These are phyloP conservation scores for Spodoptera frugiperda DNA, from an alignment of 1,140 invertebrate species.

Conservation along the genomic window DNA sequence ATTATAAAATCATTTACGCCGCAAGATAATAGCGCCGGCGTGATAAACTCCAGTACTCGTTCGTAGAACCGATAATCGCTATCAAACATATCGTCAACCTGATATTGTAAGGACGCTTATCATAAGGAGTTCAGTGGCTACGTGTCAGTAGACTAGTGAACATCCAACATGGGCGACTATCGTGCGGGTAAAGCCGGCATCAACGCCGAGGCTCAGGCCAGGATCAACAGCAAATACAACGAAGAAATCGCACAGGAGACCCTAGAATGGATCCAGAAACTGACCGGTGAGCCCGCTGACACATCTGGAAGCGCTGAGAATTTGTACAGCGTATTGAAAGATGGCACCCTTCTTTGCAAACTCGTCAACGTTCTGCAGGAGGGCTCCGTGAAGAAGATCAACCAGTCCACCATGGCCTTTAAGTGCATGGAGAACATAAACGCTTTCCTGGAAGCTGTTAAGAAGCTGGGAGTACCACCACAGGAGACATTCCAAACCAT, in stretches of 20 bases:
- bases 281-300: conserved; percentile 93
- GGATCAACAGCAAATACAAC: conserved; percentile 97
- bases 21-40: conserved; percentile 60
- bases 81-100: conserved; percentile 69
- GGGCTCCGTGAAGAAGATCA: conserved; percentile 95
- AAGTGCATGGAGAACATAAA: conserved; percentile 99
- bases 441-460: conserved; percentile 95
- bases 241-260: conserved; percentile 95
- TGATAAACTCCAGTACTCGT: conserved; percentile 66
- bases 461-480: conserved; percentile 95
- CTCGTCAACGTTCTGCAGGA: conserved; percentile 93
- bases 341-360: conserved; percentile 94
- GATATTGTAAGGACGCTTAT: conserved; percentile 75
- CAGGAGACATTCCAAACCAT: conserved; percentile 99
- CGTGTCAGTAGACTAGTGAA: conserved; percentile 73
- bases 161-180: conserved; percentile 80
- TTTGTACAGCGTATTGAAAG: conserved; percentile 94
- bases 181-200: conserved; percentile 82
- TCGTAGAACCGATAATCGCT: conserved; percentile 73
- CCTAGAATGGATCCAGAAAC: conserved; percentile 95
- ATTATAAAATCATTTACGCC: conserved; percentile 68
- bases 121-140: conserved; percentile 78
- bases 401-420: conserved; percentile 95
- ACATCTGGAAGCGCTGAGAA: conserved; percentile 95
- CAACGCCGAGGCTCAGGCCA: conserved; percentile 81